Evolutionary conservation across 2,888 invertebrate species (phyloP).

Genomic region (Drosophila mimetica): DNA sequence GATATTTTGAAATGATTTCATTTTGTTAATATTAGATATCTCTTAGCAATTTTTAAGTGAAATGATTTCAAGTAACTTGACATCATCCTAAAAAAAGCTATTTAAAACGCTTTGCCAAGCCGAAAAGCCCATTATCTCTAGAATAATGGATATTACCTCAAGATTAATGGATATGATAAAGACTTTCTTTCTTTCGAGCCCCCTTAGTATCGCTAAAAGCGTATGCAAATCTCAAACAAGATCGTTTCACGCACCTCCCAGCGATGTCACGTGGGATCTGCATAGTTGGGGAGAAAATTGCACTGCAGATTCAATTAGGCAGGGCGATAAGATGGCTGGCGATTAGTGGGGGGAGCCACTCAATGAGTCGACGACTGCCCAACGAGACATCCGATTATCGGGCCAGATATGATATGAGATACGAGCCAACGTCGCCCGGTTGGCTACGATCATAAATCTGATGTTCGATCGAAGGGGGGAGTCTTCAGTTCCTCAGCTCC

Average conservation of each 20-base stretch:
- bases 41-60: neutral
- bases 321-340: conserved; percentile 5
- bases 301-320: conserved; percentile 8
- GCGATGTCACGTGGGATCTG: neutral
- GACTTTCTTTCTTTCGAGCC: neutral
- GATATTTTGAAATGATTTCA: neutral
- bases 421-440: conserved; percentile 49
- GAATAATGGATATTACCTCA: no score
- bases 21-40: no score
- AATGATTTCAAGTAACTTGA: no score
- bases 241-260: neutral
- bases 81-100: no score
- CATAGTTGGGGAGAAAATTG: conserved; percentile 8
- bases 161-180: neutral
- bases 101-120: no score
- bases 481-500: conserved; percentile 10
- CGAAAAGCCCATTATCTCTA: no score
- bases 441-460: conserved; percentile 71
- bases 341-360: conserved; percentile 9
- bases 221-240: neutral
- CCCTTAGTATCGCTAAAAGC: neutral
- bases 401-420: conserved; percentile 61
- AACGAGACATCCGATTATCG: conserved; percentile 45
- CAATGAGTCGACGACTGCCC: conserved; percentile 16
- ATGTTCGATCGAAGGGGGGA: conserved; percentile 44